Conservation (phyloP, 2,797 vertebrate genomes). For the Delichon dasypus region DNA sequence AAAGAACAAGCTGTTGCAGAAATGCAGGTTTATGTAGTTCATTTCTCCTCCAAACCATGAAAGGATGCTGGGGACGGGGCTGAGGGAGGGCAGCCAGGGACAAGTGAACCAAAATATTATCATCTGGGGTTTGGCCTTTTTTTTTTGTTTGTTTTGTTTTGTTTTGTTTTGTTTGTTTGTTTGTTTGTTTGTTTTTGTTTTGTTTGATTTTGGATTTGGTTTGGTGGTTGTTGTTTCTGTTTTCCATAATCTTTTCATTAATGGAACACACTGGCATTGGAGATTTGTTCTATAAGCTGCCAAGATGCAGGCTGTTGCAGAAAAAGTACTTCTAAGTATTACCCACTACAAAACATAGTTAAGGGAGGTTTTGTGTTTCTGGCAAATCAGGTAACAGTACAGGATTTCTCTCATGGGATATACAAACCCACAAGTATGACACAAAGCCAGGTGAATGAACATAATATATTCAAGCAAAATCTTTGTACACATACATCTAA, state of each 20-base stretch:
- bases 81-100: background rate
- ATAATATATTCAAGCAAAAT: background rate
- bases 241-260: background rate
- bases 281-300: background rate
- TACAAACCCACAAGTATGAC: background rate
- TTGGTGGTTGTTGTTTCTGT: background rate
- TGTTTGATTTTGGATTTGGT: background rate
- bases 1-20: background rate
- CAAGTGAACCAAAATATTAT: background rate
- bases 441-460: background rate
- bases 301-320: background rate
- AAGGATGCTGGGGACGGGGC: background rate
- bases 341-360: background rate
- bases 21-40: background rate
- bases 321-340: background rate
- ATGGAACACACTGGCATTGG: background rate
- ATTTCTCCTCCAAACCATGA: background rate
- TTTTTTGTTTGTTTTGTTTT: no score
- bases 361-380: background rate
- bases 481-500: background rate
- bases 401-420: conserved; percentile 5
- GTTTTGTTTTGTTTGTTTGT: no score
- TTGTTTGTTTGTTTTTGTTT: no score
- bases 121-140: no score
- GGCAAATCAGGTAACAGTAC: background rate